Evolutionary conservation across 2,113 vertebrate species (phyloP).

Genomic region (Irena cyanogastra): DNA sequence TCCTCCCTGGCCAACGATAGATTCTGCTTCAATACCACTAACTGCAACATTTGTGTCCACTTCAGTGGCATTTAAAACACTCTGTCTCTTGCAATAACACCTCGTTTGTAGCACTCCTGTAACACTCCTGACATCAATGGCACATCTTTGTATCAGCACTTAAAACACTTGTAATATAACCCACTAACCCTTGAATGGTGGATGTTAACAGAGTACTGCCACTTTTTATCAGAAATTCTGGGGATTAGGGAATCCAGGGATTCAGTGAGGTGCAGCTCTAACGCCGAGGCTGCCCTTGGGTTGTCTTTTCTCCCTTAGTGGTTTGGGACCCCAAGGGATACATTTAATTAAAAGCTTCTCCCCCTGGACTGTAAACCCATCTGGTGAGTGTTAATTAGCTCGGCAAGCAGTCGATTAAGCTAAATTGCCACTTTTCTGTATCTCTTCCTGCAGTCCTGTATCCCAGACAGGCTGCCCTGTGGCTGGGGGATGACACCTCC

Average conservation of each 20-base stretch:
- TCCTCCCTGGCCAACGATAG: neutral
- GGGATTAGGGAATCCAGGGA: neutral
- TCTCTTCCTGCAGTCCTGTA: neutral
- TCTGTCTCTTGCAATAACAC: neutral
- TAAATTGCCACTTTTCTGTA: neutral
- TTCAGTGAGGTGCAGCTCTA: neutral
- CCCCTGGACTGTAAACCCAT: neutral
- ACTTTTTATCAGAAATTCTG: neutral
- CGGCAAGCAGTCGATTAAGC: neutral
- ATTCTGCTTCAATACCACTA: neutral
- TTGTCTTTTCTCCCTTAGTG: neutral
- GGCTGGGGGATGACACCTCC: neutral
- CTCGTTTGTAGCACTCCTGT: neutral
- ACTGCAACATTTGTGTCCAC: neutral
- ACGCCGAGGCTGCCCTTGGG: neutral
- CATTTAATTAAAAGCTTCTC: slow-evolving; percentile 7
- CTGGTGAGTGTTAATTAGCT: slow-evolving; percentile 26
- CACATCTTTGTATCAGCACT: neutral
- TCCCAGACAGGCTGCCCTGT: neutral
- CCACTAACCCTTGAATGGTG: neutral
- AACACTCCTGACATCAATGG: neutral
- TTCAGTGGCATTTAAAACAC: neutral
- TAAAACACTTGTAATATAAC: neutral
- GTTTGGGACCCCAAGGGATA: slow-evolving; percentile 13
- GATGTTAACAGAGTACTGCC: neutral